Evolutionary conservation across 1,140 invertebrate species (phyloP).

Genomic region (Drosophila willistoni): DNA sequence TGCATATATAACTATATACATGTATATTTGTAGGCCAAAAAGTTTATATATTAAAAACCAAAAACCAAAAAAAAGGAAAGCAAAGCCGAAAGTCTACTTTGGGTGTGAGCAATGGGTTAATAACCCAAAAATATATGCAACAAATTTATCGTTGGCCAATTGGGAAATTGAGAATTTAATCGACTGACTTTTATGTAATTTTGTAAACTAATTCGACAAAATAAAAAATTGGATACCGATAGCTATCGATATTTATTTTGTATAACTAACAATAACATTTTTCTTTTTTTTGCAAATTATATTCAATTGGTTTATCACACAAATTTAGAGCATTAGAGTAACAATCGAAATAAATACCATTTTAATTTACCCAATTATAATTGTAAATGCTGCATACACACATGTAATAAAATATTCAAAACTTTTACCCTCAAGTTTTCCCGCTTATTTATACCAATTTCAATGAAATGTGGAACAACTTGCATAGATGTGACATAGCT

Average conservation of each 20-base stretch:
- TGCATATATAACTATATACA: constrained; percentile 43
- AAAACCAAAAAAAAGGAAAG: constrained; percentile 2
- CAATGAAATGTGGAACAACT: not conserved
- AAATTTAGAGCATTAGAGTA: not conserved
- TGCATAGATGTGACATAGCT: too few species aligned
- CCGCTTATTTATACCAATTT: too few species aligned
- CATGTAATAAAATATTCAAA: too few species aligned
- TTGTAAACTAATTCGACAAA: not conserved
- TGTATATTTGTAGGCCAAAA: constrained; percentile 76
- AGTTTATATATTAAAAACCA: constrained; percentile 66
- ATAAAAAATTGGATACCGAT: not conserved
- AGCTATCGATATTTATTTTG: not conserved
- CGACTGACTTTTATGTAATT: not conserved
- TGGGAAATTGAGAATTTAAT: constrained; percentile 12
- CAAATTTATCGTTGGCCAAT: constrained; percentile 9
- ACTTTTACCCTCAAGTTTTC: not conserved
- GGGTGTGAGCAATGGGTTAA: constrained; percentile 70
- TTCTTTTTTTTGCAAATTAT: not conserved
- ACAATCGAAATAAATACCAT: not conserved
- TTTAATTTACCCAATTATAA: too few species aligned
- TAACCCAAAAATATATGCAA: constrained; percentile 14
- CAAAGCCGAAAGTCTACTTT: constrained; percentile 12
- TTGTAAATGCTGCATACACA: too few species aligned
- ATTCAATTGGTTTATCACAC: constrained; percentile 2
- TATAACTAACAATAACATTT: not conserved